Conservation (phyloP, 2,888 invertebrate species). For the Meandrusa payeni region DNA sequence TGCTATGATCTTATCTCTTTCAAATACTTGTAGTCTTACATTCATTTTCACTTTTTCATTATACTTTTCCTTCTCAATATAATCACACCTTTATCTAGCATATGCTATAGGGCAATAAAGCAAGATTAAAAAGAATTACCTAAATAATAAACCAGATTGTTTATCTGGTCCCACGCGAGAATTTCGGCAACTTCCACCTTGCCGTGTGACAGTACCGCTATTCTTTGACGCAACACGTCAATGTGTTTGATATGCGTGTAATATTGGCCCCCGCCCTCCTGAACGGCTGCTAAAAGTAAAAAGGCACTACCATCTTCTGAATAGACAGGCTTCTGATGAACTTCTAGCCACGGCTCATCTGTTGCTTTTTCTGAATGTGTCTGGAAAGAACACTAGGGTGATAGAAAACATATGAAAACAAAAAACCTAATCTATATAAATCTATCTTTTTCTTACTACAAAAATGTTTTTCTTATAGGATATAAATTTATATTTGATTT, state of each 20-base stretch:
- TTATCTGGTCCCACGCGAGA: conserved; percentile 91
- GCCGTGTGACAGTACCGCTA: conserved; percentile 92
- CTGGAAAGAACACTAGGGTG: conserved; percentile 74
- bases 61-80: no score
- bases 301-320: conserved; percentile 92
- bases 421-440: no score
- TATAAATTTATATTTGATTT: no score
- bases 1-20: no score
- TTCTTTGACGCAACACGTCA: conserved; percentile 89
- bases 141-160: conserved; percentile 89
- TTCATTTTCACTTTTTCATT: no score
- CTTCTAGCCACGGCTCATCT: conserved; percentile 92
- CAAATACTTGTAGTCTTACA: no score
- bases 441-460: no score
- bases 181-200: conserved; percentile 91
- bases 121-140: conserved; percentile 46
- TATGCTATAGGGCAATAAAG: not conserved
- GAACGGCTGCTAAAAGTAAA: conserved; percentile 89
- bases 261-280: conserved; percentile 91
- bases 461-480: no score
- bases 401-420: no score
- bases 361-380: conserved; percentile 91
- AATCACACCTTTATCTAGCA: conserved; percentile 2
- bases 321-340: conserved; percentile 91
- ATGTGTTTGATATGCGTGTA: conserved; percentile 95